A percentile compares a stretch with the other conserved stretches of the same genome.
Conservation (phyloP, 37 sponge, comb jelly and placozoan genomes). For the Halichondria panicea region DNA sequence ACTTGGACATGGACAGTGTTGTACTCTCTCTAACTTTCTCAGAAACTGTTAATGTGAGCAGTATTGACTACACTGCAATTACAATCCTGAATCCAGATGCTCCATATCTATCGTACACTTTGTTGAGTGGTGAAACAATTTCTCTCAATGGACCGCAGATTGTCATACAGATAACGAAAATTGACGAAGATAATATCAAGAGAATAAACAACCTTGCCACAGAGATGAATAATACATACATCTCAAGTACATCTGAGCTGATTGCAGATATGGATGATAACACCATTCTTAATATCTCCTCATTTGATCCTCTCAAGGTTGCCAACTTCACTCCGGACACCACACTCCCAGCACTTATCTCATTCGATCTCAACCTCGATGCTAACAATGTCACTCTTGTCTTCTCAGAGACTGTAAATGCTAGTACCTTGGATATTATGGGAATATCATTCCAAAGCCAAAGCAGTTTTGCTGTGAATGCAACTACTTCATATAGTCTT, state of each 20-base stretch:
- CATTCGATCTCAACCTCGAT: conserved; percentile 68
- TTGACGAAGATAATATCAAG: conserved; percentile 82
- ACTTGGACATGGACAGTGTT: conserved; percentile 80
- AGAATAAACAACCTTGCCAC: conserved; percentile 71
- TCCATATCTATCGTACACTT: conserved; percentile 24
- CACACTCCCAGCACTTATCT: conserved; percentile 56
- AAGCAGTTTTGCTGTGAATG: conserved; percentile 18
- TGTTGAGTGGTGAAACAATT: conserved; percentile 19
- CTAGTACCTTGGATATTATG: conserved; percentile 51
- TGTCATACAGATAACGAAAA: conserved; percentile 37
- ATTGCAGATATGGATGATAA: conserved; percentile 82
- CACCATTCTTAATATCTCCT: conserved; percentile 36
- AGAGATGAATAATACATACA: conserved; percentile 53
- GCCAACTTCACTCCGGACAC: conserved; percentile 56
- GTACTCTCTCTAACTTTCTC: conserved; percentile 69
- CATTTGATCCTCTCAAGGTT: conserved; percentile 17
- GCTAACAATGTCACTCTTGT: conserved; percentile 46
- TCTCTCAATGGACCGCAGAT: conserved; percentile 53
- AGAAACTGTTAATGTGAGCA: conserved; percentile 82
- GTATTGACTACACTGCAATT: conserved; percentile 65
- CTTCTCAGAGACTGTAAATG: conserved; percentile 81
- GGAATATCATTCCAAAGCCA: conserved; percentile 65
- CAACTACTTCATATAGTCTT: conserved; percentile 49
- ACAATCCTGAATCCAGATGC: conserved; percentile 53
- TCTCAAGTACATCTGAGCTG: conserved; percentile 41